These are phyloP conservation scores for Eublepharis macularius DNA, from an alignment of 2,113 vertebrate species.

Conservation along the genomic window DNA sequence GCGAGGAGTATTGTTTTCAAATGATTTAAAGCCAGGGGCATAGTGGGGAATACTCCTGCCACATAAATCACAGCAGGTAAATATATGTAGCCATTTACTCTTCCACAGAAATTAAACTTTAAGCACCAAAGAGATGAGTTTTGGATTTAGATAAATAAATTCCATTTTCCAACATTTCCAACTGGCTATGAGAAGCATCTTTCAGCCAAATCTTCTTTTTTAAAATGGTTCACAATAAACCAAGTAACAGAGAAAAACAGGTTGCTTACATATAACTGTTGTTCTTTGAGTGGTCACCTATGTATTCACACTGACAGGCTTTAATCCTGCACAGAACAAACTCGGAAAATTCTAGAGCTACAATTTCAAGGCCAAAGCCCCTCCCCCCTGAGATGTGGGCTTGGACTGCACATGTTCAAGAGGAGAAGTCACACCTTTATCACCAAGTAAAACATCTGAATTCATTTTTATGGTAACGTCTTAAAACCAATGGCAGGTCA, in stretches of 20 bases:
- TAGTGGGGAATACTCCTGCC: background rate
- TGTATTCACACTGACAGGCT: no score
- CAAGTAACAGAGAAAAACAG: background rate
- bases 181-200: background rate
- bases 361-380: no score
- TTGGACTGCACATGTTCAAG: no score
- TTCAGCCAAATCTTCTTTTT: background rate
- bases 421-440: no score
- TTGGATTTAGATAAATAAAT: background rate
- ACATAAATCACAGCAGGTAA: background rate
- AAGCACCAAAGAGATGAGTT: background rate
- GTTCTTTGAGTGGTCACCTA: background rate
- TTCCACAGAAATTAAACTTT: background rate
- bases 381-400: no score
- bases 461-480: no score
- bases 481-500: no score
- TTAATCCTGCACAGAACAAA: no score
- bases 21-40: background rate
- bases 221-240: background rate
- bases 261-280: background rate
- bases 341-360: no score
- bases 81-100: background rate
- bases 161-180: no score
- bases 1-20: background rate
- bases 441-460: no score